Evolutionary conservation across 2,797 vertebrate genomes (phyloP).

Genomic region (Gobio occitaniae): DNA sequence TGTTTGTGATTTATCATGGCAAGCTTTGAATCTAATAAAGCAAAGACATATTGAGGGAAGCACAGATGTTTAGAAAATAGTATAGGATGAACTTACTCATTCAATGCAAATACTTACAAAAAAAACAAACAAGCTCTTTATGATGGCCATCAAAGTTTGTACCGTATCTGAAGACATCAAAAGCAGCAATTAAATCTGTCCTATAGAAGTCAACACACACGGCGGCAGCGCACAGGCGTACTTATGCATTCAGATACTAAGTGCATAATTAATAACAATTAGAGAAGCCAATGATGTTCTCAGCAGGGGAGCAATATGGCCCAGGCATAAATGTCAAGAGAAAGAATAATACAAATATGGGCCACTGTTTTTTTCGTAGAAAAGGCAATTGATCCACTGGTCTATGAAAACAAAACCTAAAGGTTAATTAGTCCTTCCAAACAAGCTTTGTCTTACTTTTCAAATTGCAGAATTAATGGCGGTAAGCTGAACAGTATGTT

Average conservation of each 20-base stretch:
- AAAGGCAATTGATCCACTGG: conserved; percentile 26
- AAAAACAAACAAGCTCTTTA: background rate
- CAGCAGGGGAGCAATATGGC: conserved; percentile 23
- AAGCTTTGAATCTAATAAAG: background rate
- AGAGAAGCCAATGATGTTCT: conserved; percentile 47
- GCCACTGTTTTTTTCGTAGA: background rate
- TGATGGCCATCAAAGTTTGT: background rate
- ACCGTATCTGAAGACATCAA: background rate
- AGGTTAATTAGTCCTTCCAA: conserved; percentile 31
- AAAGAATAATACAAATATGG: conserved; percentile 3
- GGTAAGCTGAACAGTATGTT: conserved; percentile 8
- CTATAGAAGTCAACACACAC: conserved; percentile 3
- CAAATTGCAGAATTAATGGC: conserved; percentile 2
- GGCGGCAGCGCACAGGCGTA: background rate
- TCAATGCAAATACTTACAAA: conserved; percentile 9
- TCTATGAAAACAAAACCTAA: conserved; percentile 22
- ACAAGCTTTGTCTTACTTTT: conserved; percentile 14
- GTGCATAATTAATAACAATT: conserved; percentile 52
- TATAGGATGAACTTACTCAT: background rate
- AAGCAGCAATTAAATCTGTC: background rate
- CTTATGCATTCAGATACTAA: conserved; percentile 34
- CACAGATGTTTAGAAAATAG: conserved; percentile 24
- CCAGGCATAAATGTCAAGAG: conserved; percentile 38
- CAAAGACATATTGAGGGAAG: conserved; percentile 8
- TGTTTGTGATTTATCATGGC: background rate